Conservation (phyloP, 2,113 vertebrate species). For the Clarias magur region DNA sequence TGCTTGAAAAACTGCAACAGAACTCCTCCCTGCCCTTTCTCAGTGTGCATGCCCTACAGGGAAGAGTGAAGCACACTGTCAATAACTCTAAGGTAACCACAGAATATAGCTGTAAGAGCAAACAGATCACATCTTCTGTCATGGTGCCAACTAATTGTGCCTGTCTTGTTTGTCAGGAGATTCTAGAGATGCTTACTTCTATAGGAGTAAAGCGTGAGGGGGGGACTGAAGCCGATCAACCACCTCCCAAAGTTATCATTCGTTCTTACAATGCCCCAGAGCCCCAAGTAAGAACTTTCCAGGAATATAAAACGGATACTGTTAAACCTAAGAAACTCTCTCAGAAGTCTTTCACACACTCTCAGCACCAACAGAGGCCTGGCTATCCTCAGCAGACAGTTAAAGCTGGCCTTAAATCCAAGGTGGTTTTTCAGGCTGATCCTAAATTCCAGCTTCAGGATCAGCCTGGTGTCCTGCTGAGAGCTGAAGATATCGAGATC, state of each 20-base stretch:
- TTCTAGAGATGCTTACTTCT: conserved; percentile 48
- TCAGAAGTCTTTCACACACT: not conserved
- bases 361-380: not conserved
- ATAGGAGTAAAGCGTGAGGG: conserved; percentile 33
- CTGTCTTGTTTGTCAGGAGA: conserved; percentile 47
- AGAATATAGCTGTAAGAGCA: not conserved
- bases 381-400: conserved; percentile 21
- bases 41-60: conserved; percentile 59
- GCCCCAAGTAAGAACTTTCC: conserved; percentile 17
- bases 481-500: conserved; percentile 3
- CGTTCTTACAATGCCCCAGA: conserved; percentile 33
- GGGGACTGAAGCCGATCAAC: conserved; percentile 18
- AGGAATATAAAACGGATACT: not conserved
- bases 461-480: not conserved
- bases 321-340: conserved; percentile 4
- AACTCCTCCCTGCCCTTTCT: conserved; percentile 61
- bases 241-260: conserved; percentile 44
- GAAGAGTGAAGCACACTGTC: conserved; percentile 66
- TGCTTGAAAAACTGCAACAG: conserved; percentile 55
- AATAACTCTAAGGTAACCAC: conserved; percentile 68
- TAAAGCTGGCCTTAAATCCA: not conserved
- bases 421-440: not conserved
- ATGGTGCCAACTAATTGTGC: not conserved
- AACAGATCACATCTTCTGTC: not conserved
- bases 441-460: not conserved